These are phyloP conservation scores for Zygaena filipendulae DNA, from an alignment of 2,888 invertebrate species.

Conservation along the genomic window DNA sequence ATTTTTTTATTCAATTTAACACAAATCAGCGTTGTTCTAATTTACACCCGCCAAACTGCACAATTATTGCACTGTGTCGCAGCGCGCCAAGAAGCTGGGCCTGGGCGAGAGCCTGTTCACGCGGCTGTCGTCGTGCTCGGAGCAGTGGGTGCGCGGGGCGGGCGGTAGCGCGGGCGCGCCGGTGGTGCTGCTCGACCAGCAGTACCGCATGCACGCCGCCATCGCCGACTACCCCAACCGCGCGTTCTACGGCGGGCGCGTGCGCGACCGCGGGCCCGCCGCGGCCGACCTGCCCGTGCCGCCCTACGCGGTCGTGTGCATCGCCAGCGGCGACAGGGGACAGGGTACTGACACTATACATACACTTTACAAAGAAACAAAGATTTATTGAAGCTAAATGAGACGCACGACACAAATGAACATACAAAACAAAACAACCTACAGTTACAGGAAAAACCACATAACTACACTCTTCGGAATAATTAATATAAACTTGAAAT, in stretches of 20 bases:
- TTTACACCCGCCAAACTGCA: no score
- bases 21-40: no score
- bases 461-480: no score
- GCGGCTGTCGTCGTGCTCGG: conserved; percentile 72
- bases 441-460: no score
- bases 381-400: no score
- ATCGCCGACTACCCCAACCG: conserved; percentile 84
- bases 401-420: no score
- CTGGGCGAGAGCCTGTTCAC: conserved; percentile 82
- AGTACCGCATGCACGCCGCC: conserved; percentile 88
- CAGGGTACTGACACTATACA: conserved; percentile 29
- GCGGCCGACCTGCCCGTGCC: conserved; percentile 29
- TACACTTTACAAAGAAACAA: no score
- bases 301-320: conserved; percentile 37
- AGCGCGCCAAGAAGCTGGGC: conserved; percentile 77
- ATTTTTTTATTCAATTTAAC: no score
- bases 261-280: conserved; percentile 37
- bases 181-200: conserved; percentile 70
- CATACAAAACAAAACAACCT: no score
- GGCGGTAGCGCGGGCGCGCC: conserved; percentile 26
- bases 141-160: conserved; percentile 28
- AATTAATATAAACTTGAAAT: no score
- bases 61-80: conserved; percentile 14
- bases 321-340: conserved; percentile 43
- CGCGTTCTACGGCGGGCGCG: conserved; percentile 72